phyloP scores from a whole-genome alignment of 2,797 vertebrate genomes.

The Cirrhinus mrigala region DNA sequence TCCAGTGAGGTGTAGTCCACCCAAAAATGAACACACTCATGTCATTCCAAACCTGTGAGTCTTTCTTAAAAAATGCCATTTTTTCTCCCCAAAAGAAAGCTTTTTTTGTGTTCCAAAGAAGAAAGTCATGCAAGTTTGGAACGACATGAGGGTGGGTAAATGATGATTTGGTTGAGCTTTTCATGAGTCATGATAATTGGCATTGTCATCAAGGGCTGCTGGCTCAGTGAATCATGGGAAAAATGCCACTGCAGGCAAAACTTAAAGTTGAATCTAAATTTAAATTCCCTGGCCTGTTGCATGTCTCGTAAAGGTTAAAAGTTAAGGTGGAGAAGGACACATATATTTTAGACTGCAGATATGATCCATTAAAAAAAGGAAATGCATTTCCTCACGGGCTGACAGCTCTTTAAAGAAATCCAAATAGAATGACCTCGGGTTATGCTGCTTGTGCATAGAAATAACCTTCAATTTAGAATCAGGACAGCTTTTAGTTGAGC shows the following conservation, averaged over 20 bases:
- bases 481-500: conserved; percentile 16
- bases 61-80: background rate
- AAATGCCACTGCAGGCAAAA: conserved; percentile 15
- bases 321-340: conserved; percentile 47
- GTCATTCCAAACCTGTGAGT: background rate
- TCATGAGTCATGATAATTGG: background rate
- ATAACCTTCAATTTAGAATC: conserved; percentile 36
- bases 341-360: conserved; percentile 38
- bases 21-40: background rate
- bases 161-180: background rate
- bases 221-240: background rate
- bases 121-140: conserved; percentile 5
- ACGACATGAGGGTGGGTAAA: background rate
- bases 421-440: conserved; percentile 51
- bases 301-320: conserved; percentile 44
- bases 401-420: conserved; percentile 53
- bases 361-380: conserved; percentile 51
- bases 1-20: background rate
- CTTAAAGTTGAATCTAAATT: conserved; percentile 42
- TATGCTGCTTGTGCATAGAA: conserved; percentile 23
- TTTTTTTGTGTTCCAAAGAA: background rate
- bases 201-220: background rate
- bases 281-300: conserved; percentile 38
- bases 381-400: conserved; percentile 49
- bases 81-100: background rate